phyloP scores from a whole-genome alignment of 1,140 invertebrate genomes.

The Plodia interpunctella region DNA sequence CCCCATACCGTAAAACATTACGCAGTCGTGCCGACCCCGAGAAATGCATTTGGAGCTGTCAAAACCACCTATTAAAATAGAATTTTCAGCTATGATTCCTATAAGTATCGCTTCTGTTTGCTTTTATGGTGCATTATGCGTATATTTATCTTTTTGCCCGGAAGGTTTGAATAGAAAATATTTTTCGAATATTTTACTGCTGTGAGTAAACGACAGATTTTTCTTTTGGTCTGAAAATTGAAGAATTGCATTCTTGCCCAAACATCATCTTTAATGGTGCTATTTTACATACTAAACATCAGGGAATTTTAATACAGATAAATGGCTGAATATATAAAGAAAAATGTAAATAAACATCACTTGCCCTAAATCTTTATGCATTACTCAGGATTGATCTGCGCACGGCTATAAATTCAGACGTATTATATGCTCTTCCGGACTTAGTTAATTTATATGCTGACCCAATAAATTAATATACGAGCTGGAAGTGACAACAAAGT shows the following conservation, averaged over 20 bases:
- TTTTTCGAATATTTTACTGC: too few species aligned
- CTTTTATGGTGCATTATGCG: too few species aligned
- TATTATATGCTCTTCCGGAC: constrained; percentile 58
- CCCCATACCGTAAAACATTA: constrained; percentile 76
- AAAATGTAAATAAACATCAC: constrained; percentile 7
- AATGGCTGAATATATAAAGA: not conserved
- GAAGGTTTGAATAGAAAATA: too few species aligned
- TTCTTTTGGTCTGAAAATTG: too few species aligned
- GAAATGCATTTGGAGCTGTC: constrained; percentile 54
- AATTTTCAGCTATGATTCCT: not conserved
- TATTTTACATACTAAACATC: too few species aligned
- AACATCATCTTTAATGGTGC: too few species aligned
- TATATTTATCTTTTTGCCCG: too few species aligned
- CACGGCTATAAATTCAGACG: constrained; percentile 41
- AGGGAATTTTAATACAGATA: not conserved
- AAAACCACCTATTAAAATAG: constrained; percentile 28
- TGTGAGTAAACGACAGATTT: too few species aligned
- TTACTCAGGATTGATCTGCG: constrained; percentile 22
- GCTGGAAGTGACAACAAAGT: constrained; percentile 53
- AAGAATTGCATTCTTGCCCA: too few species aligned
- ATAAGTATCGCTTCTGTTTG: too few species aligned
- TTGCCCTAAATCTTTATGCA: constrained; percentile 18
- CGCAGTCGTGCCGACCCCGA: constrained; percentile 57
- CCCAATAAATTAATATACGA: constrained; percentile 62
- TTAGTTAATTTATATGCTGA: constrained; percentile 55